These are phyloP conservation scores for Crax fasciolata DNA, from an alignment of 2,797 vertebrate genomes.

Conservation along the genomic window DNA sequence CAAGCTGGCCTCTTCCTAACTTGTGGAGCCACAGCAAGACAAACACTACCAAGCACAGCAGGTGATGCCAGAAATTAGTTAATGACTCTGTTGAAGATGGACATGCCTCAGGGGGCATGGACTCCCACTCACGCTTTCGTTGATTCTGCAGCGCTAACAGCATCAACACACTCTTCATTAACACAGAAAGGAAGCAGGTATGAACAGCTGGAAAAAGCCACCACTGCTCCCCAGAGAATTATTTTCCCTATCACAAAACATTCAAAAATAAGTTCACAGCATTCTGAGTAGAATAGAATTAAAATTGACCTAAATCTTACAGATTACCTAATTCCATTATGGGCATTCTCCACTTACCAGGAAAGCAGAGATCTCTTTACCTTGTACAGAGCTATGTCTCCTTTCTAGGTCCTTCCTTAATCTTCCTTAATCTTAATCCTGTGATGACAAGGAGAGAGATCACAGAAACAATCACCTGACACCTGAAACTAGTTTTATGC, in stretches of 20 bases:
- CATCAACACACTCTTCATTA: neutral
- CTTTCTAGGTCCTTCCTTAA: neutral
- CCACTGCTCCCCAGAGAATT: neutral
- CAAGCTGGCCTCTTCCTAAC: neutral
- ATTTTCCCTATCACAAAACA: neutral
- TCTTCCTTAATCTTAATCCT: neutral
- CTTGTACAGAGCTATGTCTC: neutral
- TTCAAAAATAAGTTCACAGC: neutral
- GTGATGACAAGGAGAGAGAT: neutral
- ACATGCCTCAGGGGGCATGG: fast-evolving
- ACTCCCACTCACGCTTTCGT: fast-evolving
- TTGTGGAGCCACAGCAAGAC: neutral
- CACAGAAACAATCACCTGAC: neutral
- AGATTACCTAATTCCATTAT: neutral
- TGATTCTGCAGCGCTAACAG: neutral
- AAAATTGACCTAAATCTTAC: neutral
- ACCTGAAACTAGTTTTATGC: neutral
- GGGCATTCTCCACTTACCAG: neutral
- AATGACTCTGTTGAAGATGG: neutral
- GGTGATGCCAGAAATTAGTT: neutral
- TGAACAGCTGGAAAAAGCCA: neutral
- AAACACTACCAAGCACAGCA: neutral
- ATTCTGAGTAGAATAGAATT: neutral
- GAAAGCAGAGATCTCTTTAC: neutral
- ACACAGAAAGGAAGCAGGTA: neutral